Evolutionary conservation across 2,888 invertebrate genomes (phyloP), one percentile per base, ranked within the genome.

Genomic region (Alviniconcha strummeri): DNA sequence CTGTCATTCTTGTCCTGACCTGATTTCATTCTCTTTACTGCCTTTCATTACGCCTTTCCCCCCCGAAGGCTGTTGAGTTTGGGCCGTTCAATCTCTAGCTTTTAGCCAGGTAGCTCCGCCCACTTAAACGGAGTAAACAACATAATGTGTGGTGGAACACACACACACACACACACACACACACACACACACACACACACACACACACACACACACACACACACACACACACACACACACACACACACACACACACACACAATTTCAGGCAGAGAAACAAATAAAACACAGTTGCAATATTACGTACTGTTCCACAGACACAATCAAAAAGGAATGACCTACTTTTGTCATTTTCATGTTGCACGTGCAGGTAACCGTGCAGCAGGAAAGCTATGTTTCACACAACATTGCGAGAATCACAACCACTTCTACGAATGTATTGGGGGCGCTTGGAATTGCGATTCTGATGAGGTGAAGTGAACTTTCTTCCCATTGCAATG

Each of bases 361-460:
- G 36, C 36, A 36, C n/a, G 11, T 74, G 52, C 74, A 74, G 52
- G 52, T 74, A 8, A 1, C n/a, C 17, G 17, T 17, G 76, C 17
- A 9, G 56, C 76, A 7, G 76, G 8, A 5, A 8, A 52, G 56
- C n/a, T 4, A n/a, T 76, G 76, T 76, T 76, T 76, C 56, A 9
- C 76, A 4, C 56, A 56, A 56, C n/a, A 56, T n/a, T 76, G 76
- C 19, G 36, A 76, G 56, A 56, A 9, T n/a, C 76, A 76, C 76
- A 76, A 76, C 76, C 76, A 76, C 17, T 76, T 76, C 76, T 76
- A 56, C 11, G 76, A 76, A 54, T 76, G 76, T n/a, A 5, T 76
- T 1, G 76, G 76, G 2, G 76, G 76, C 5, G n/a, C 76, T n/a
- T 76, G 76, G 76, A 52, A 6, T 4, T 76, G 76, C 56, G 76